Evolutionary conservation across 2,797 vertebrate genomes (phyloP).

Genomic region (Vespertilio murinus): DNA sequence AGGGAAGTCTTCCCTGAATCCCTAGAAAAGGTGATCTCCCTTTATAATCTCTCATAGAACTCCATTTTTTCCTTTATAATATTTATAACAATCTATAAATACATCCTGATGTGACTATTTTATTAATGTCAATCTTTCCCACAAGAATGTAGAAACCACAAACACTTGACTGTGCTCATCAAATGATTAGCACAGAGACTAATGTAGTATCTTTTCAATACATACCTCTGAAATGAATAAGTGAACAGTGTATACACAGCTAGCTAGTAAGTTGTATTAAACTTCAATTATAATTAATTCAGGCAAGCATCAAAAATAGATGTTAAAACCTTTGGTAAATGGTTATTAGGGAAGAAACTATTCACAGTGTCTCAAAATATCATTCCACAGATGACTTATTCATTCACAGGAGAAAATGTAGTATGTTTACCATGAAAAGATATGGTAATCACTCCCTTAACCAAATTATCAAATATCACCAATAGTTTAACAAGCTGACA

Average conservation of each 20-base stretch:
- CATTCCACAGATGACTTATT: background rate
- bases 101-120: background rate
- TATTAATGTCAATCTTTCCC: background rate
- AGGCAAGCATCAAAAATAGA: background rate
- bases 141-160: background rate
- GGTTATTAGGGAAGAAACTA: background rate
- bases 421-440: background rate
- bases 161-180: background rate
- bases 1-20: background rate
- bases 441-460: background rate
- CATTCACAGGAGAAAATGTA: conserved; percentile 16
- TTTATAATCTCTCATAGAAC: background rate
- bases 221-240: background rate
- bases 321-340: background rate
- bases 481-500: background rate
- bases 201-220: background rate
- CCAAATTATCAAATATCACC: conserved; percentile 1
- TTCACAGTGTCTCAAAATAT: background rate
- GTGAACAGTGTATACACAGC: background rate
- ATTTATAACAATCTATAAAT: conserved; percentile 5
- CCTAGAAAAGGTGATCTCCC: background rate
- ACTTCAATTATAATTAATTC: background rate
- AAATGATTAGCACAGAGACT: background rate
- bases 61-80: background rate
- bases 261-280: background rate